Evolutionary conservation across 2,113 vertebrate species (phyloP), one percentile per base, ranked within the genome.

Genomic region (Monopterus albus): DNA sequence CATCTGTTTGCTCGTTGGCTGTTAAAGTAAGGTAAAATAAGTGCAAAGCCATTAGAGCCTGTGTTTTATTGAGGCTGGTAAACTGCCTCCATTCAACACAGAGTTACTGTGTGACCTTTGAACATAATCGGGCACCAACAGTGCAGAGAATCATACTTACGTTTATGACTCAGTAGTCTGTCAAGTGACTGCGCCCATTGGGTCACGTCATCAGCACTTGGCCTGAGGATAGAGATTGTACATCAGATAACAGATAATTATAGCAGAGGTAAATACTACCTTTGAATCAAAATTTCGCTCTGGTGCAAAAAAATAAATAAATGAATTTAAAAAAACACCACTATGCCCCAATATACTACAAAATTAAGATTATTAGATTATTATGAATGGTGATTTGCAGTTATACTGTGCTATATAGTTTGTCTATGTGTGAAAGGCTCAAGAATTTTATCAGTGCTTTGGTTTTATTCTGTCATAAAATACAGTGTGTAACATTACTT

Each of bases 171-270:
- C 17, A 98, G 93, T 21, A 98, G 92, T 71, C 95, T 94, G 81
- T 98, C 96, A 39, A 98, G 92, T 2, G 96, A 94, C 91, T 97
- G 92, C 31, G 94, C 93, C 96, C 96, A 97, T 33, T 95, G 92
- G 65, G 76, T 90, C 2, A 95, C 93, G 84, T 98, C 96, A 76
- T 96, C 95, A 11, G 91, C 88, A 2, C 90, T 95, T 31, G 95
- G 95, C 71, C 96, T 98, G 90, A 53, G 5, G 64, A n/a, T 45
- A 75, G 2, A 21, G 25, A 31, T 35, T 14, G 18, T 2, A n/a
- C 72, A 18, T 79, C 68, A 64, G 17, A 43, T 25, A 26, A 81
- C 68, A 64, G 17, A 43, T 25, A 26, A 21, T 28, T 26, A 39
- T 0, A 11, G 33, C 7, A 6, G 6, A 8, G 5, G 1, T 13